Conservation (phyloP, 2,888 invertebrate species). For the Lycaena phlaeas region DNA sequence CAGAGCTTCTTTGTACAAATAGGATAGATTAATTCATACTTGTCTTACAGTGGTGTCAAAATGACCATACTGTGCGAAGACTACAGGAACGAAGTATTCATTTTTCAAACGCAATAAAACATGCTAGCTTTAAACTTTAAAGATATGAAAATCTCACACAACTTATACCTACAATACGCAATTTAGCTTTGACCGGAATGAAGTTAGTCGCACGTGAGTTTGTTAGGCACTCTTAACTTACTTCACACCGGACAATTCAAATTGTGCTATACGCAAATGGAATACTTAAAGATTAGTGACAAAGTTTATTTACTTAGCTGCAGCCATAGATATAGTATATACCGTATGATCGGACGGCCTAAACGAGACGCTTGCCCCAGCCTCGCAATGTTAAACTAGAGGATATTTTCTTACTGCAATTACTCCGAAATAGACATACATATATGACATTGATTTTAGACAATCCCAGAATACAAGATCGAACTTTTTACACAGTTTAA, state of each 20-base stretch:
- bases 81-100: neutral
- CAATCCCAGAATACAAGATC: slow-evolving; percentile 74
- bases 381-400: slow-evolving; percentile 59
- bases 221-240: no score
- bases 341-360: slow-evolving; percentile 13
- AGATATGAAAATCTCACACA: no score
- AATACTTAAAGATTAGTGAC: no score
- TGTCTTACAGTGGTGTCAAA: no score
- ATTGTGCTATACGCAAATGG: no score
- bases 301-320: neutral
- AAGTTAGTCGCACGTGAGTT: no score
- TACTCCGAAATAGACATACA: slow-evolving; percentile 59
- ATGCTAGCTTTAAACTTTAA: no score
- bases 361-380: slow-evolving; percentile 24
- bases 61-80: no score
- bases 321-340: neutral
- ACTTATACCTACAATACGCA: no score
- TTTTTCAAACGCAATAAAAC: no score
- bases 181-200: no score
- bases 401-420: slow-evolving; percentile 68
- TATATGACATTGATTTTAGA: slow-evolving; percentile 65
- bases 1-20: neutral
- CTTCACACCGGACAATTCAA: no score
- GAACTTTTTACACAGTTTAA: slow-evolving; percentile 65
- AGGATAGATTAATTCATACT: slow-evolving; percentile 5